Evolutionary conservation across 2,113 vertebrate genomes (phyloP), one percentile per base, ranked within the genome.

Genomic region (Bubo bubo): DNA sequence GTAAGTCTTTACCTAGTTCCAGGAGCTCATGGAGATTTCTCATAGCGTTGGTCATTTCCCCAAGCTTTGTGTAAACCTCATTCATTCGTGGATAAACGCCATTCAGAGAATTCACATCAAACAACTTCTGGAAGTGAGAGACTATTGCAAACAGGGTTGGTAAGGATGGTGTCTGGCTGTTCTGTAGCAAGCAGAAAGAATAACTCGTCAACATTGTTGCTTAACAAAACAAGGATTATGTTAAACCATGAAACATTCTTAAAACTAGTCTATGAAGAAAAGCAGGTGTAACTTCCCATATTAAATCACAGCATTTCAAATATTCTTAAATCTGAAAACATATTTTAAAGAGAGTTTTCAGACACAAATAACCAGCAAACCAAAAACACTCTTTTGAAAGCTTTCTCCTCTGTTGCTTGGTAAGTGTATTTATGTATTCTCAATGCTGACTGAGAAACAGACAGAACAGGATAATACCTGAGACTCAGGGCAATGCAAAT

Each of bases 31-130:
- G 96, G 35, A 99, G 98, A 96, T 98, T 99, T 89, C 97, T 99
- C 98, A 99, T 99, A 62, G 98, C 96, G 0, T 99, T 99, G 97
- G 80, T 99, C 98, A 98, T 98, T 93, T 99, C 99, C n/a, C 98
- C 99, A 86, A 99, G 98, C 35, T 98, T 98, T 39, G 93, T 98
- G 96, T 99, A 99, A 72, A 99, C 98, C 92, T 99, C 98, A 26
- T 99, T 99, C 99, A 99, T 99, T 32, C 99, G 98, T 2, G 99
- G 99, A 94, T 98, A 99, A 76, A 99, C 88, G 3, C 99, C 99
- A 18, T 79, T 98, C 81, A 99, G 91, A 62, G 98, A 98, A 66
- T 83, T 96, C 22, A 99, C 98, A 15, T 99, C 99, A 96, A 99
- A 99, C 79, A 99, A 68, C 94, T 98, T 99, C 98, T 99, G 99